Evolutionary conservation across 2,113 vertebrate species (phyloP), one percentile per base, ranked within the genome.

Genomic region (Laticauda colubrina): DNA sequence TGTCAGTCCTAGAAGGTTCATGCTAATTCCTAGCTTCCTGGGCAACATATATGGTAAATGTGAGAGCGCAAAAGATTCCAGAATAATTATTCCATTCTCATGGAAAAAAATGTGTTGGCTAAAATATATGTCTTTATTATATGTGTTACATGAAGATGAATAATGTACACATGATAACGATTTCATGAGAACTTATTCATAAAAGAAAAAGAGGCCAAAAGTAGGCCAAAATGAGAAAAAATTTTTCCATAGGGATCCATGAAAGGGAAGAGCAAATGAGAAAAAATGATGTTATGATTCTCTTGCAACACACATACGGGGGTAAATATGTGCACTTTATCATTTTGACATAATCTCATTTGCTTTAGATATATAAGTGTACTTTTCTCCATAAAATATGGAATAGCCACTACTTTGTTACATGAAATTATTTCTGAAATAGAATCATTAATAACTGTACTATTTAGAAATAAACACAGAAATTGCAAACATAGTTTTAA

Each of bases 31-130:
- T 12, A 92, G 23, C 61, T 89, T 92, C 91, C 53, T 89, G 51
- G 61, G 61, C 34, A 64, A 69, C 69, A 64, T 39, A 29, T 26
- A 92, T 92, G 91, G n/a, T 92, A 89, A 75, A 92, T 92, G 21
- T 89, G 61, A 81, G 61, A 45, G 51, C 34, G 54, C n/a, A 75
- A 81, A 86, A 10, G 15, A n/a, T 75, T 89, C 51, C 51, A 88
- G 61, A 51, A 88, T 69, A 88, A 88, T 87, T 88, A 92, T 69
- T 24, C 87, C 89, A 53, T 53, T 21, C 51, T 89, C 34, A 12
- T 81, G 34, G 55, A 81, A 89, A 92, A n/a, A 81, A 92, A 92
- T 55, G 54, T 20, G 29, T 92, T 75, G 51, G 51, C 86, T 75
- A 54, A 53, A 43, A 55, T 5, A 18, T 91, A n/a, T 56, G 12